A percentile compares a stretch with the other conserved stretches of the same genome.
Evolutionary conservation across 1,140 invertebrate genomes (phyloP).

Genomic region (Drosophila ananassae): DNA sequence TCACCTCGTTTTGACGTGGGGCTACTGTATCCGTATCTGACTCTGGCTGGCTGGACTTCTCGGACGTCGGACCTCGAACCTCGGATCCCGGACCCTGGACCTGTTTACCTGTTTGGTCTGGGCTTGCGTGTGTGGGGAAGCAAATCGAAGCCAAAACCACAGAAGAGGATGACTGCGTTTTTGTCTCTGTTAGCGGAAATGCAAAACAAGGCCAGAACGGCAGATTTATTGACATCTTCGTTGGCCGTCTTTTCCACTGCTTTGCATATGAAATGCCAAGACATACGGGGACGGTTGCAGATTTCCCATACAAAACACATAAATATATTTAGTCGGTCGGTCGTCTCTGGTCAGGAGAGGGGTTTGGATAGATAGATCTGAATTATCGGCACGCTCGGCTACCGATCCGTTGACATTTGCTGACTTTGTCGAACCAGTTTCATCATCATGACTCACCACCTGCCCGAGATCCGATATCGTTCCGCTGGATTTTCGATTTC

Average conservation of each 20-base stretch:
- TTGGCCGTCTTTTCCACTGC: slow-evolving; percentile 54
- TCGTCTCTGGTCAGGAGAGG: background rate
- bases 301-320: slow-evolving; percentile 50
- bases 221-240: slow-evolving; percentile 82
- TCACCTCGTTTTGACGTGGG: slow-evolving; percentile 84
- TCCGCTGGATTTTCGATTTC: slow-evolving; percentile 47
- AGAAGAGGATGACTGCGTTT: slow-evolving; percentile 46
- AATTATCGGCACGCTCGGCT: slow-evolving; percentile 68
- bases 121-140: slow-evolving; percentile 57
- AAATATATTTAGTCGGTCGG: slow-evolving; percentile 28
- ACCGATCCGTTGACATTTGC: slow-evolving; percentile 34
- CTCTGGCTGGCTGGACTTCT: slow-evolving; percentile 11
- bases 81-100: background rate
- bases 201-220: slow-evolving; percentile 80
- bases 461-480: slow-evolving; percentile 9
- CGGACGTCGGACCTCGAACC: background rate
- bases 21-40: slow-evolving; percentile 69
- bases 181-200: slow-evolving; percentile 74
- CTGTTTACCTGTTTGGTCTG: slow-evolving; percentile 33
- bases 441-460: slow-evolving; percentile 50
- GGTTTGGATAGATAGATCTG: slow-evolving; percentile 42
- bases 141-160: slow-evolving; percentile 1
- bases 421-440: slow-evolving; percentile 25
- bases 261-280: slow-evolving; percentile 76
- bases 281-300: slow-evolving; percentile 34